Evolutionary conservation across 1,140 invertebrate genomes (phyloP), one percentile per base, ranked within the genome.

Genomic region (Danaus melanippus): DNA sequence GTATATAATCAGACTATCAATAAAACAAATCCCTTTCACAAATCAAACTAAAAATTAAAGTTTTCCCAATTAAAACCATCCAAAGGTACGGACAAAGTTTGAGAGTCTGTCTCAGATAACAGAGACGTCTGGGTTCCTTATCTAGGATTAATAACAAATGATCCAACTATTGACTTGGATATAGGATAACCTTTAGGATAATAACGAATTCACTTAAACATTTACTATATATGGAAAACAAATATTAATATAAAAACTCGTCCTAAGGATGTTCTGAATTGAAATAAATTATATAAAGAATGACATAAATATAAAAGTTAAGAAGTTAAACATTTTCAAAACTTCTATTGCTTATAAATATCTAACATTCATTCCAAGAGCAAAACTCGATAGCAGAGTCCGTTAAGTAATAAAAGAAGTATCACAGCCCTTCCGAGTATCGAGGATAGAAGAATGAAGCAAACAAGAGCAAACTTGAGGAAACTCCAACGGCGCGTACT

Each of bases 71-170:
- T 71, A 75, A 71, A 72, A 71, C 69, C 64, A 59, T 60, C 46
- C 66, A 76, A 74, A 63, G 71, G 56, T 71, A 65, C 58, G 49
- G 71, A 68, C 51, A 59, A 82, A 82, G 71, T 82, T 82, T 72
- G 52, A 69, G 69, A 63, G 71, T 69, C 71, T 66, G 79, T 74
- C 71, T 64, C 57, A 74, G 75, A 79, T 79, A 82, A 75, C 71
- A 71, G 67, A 55, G 71, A 59, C 74, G 76, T 82, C 79, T 76
- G 71, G 67, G 67, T 68, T 72, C 65, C 70, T 32, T 71, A 75
- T 76, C 75, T 64, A 64, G 73, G 76, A 81, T 79, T 81, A 79
- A 77, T 77, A 79, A 69, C 69, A 68, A 72, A 76, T 70, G 74
- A 74, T 55, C 62, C 62, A 67, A 69, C 56, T 56, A 69, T 67